Evolutionary conservation across 2,797 vertebrate genomes (phyloP).

Genomic region (Adelosebastes latens): DNA sequence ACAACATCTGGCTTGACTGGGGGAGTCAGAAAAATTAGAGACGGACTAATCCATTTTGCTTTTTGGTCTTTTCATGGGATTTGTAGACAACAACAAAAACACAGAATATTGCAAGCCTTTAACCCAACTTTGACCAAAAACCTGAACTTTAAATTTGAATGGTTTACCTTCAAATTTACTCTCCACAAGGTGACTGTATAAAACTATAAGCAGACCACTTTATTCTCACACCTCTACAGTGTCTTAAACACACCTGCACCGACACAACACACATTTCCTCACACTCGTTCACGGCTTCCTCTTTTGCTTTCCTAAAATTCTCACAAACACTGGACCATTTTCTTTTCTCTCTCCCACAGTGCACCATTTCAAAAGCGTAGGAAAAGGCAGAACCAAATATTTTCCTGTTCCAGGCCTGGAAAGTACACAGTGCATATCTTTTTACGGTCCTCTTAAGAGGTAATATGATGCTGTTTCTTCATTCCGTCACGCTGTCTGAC

Average conservation of each 20-base stretch:
- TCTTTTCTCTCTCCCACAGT: constrained; percentile 24
- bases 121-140: background rate
- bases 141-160: background rate
- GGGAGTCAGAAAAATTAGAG: background rate
- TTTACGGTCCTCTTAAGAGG: constrained; percentile 68
- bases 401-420: constrained; percentile 49
- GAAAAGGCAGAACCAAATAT: constrained; percentile 53
- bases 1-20: background rate
- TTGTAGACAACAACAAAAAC: background rate
- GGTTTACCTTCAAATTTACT: background rate
- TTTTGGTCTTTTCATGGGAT: background rate
- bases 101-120: background rate
- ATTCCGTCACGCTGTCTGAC: constrained; percentile 80
- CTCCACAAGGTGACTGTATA: too few relatives aligned
- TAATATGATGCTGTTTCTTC: constrained; percentile 74
- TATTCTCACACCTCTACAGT: background rate
- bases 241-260: constrained; percentile 13
- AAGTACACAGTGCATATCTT: constrained; percentile 63
- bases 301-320: constrained; percentile 28
- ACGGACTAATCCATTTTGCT: background rate
- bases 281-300: constrained; percentile 20
- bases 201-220: too few relatives aligned
- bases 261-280: constrained; percentile 15
- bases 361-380: constrained; percentile 38
- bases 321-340: constrained; percentile 25